phyloP scores from a whole-genome alignment of 35 echinoderm and acorn worm genomes.

The Strongylocentrotus purpuratus region DNA sequence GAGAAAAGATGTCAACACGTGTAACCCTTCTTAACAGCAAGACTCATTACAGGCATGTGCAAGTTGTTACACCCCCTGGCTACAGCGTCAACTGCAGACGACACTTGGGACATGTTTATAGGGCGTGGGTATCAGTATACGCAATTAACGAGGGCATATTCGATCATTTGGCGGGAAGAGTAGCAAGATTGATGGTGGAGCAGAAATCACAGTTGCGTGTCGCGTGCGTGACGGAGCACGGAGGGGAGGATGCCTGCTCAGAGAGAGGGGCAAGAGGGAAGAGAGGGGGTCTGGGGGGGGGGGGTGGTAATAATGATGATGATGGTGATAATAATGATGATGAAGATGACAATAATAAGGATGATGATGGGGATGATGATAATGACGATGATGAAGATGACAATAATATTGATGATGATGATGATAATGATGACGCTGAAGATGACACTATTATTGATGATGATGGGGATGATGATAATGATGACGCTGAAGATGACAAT shows the following conservation, averaged over 20 bases:
- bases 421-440: neutral
- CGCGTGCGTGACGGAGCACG: neutral
- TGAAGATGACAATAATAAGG: neutral
- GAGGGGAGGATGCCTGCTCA: neutral
- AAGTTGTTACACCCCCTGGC: constrained; percentile 25
- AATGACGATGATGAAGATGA: neutral
- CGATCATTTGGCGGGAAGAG: constrained; percentile 41
- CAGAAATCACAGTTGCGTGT: constrained; percentile 30
- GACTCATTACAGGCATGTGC: constrained; percentile 15
- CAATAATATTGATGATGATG: neutral
- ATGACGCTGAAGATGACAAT: neutral
- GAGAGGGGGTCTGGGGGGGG: neutral
- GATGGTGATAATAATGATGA: neutral
- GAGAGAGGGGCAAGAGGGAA: neutral
- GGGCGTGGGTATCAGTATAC: constrained; percentile 49
- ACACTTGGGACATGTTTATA: constrained; percentile 36
- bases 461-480: neutral
- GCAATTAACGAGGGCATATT: constrained; percentile 52
- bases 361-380: neutral
- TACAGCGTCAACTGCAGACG: constrained; percentile 1
- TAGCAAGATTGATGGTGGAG: constrained; percentile 22
- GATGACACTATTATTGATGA: neutral
- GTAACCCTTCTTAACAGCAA: neutral
- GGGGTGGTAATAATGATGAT: neutral
- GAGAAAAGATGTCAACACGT: neutral